phyloP scores from a whole-genome alignment of 2,797 vertebrate species.

The Xenentodon cancila region DNA sequence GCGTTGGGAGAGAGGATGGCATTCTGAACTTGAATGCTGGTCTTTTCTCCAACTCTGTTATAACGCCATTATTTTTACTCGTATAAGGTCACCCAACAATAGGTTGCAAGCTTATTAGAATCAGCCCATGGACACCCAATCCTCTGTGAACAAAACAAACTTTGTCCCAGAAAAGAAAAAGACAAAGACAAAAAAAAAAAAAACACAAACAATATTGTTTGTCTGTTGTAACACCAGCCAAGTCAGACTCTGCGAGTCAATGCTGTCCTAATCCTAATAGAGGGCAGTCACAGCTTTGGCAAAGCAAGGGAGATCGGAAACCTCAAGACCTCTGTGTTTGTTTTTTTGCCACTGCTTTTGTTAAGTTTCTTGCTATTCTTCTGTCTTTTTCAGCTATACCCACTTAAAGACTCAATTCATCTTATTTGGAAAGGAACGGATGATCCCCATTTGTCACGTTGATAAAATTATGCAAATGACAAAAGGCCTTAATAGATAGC shows the following conservation, averaged over 20 bases:
- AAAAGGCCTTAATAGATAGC: slow-evolving; percentile 81
- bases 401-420: slow-evolving; percentile 77
- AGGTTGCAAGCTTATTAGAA: slow-evolving; percentile 42
- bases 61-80: slow-evolving; percentile 44
- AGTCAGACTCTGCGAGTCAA: slow-evolving; percentile 42
- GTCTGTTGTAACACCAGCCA: slow-evolving; percentile 55
- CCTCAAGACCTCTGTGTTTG: slow-evolving; percentile 62
- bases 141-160: too few relatives aligned
- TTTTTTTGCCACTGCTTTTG: slow-evolving; percentile 64
- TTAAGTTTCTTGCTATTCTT: slow-evolving; percentile 54
- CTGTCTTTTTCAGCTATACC: slow-evolving; percentile 44
- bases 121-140: too few relatives aligned
- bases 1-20: slow-evolving; percentile 56
- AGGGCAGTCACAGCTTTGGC: slow-evolving; percentile 35
- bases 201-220: slow-evolving; percentile 40
- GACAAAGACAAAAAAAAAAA: slow-evolving; percentile 2
- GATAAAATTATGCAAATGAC: slow-evolving; percentile 85
- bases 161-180: slow-evolving; percentile 40
- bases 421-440: slow-evolving; percentile 75
- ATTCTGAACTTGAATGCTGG: slow-evolving; percentile 48
- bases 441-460: slow-evolving; percentile 81
- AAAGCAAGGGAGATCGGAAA: slow-evolving; percentile 16
- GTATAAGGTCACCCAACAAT: slow-evolving; percentile 40
- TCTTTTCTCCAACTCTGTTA: slow-evolving; percentile 53
- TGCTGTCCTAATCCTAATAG: slow-evolving; percentile 58